phyloP scores from a whole-genome alignment of 1,140 invertebrate species.

The Drosophila triauraria region DNA sequence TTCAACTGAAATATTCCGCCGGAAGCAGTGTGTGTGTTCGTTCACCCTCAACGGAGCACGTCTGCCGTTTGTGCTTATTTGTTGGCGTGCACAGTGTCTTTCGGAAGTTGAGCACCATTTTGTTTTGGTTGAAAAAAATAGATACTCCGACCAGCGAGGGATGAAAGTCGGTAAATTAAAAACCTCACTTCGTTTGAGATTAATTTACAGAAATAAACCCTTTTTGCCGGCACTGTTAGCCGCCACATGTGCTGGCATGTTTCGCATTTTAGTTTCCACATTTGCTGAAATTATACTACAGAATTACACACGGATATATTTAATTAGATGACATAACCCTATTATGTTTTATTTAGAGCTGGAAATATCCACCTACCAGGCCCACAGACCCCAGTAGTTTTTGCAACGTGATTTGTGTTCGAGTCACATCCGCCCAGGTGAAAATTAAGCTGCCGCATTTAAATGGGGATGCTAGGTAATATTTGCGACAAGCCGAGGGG shows the following conservation, averaged over 20 bases:
- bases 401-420: conserved; percentile 56
- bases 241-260: conserved; percentile 19
- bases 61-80: conserved; percentile 42
- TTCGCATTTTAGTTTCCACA: conserved; percentile 69
- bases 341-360: conserved; percentile 62
- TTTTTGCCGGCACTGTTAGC: conserved; percentile 26
- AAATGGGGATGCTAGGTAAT: conserved; percentile 36
- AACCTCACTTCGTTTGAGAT: not conserved
- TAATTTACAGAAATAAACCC: conserved; percentile 19
- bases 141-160: too few species aligned
- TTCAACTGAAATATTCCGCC: conserved; percentile 82
- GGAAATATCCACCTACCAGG: conserved; percentile 1
- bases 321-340: conserved; percentile 71
- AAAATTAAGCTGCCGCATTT: conserved; percentile 57
- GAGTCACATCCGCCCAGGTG: conserved; percentile 56
- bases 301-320: conserved; percentile 71
- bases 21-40: conserved; percentile 55
- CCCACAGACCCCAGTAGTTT: conserved; percentile 1
- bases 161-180: not conserved
- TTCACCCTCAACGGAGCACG: conserved; percentile 33
- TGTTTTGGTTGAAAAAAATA: conserved; percentile 1
- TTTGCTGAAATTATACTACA: conserved; percentile 71
- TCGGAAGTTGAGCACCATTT: conserved; percentile 23
- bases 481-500: conserved; percentile 11
- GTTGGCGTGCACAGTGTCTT: conserved; percentile 44